Percentiles rank a stretch among this genome's conserved stretches.
Evolutionary conservation across 1,140 invertebrate species (phyloP).

Genomic region (Drosophila mayri): DNA sequence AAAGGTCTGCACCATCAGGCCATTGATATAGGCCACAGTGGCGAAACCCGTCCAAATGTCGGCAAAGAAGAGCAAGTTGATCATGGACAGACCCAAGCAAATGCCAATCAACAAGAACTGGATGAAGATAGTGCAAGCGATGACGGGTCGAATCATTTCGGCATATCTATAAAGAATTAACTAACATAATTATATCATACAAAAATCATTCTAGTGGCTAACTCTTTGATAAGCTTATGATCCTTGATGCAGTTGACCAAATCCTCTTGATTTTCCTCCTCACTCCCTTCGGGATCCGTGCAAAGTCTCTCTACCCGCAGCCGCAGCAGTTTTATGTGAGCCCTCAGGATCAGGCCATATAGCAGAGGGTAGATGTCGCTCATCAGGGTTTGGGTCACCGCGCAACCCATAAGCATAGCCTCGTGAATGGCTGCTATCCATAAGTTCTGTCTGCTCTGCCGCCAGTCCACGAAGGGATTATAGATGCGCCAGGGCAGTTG

Average conservation of each 20-base stretch:
- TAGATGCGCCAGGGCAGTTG: constrained; percentile 47
- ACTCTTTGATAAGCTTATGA: constrained; percentile 51
- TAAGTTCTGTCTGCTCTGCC: constrained; percentile 5
- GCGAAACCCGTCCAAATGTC: constrained; percentile 35
- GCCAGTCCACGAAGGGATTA: constrained; percentile 49
- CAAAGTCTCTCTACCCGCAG: constrained; percentile 36
- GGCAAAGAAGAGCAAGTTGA: constrained; percentile 53
- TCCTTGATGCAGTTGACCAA: constrained; percentile 50
- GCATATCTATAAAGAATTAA: constrained; percentile 10
- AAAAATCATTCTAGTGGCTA: background rate
- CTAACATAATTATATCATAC: background rate
- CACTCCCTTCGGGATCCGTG: constrained; percentile 17
- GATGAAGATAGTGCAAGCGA: constrained; percentile 33
- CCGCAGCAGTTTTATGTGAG: constrained; percentile 36
- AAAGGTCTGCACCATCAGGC: constrained; percentile 48
- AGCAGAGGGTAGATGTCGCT: constrained; percentile 41
- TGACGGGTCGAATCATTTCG: constrained; percentile 24
- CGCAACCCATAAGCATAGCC: constrained; percentile 1
- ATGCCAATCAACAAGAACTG: constrained; percentile 55
- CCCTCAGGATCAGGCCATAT: constrained; percentile 19
- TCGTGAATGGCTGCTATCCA: constrained; percentile 23
- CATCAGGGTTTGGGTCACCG: constrained; percentile 14
- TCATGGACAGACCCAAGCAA: constrained; percentile 38
- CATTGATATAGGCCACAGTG: constrained; percentile 19
- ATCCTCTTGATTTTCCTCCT: constrained; percentile 23